A percentile compares a stretch with the other conserved stretches of the same genome.
These are phyloP conservation scores for Graptemys geographica DNA, from an alignment of 2,797 vertebrate species.

Conservation along the genomic window DNA sequence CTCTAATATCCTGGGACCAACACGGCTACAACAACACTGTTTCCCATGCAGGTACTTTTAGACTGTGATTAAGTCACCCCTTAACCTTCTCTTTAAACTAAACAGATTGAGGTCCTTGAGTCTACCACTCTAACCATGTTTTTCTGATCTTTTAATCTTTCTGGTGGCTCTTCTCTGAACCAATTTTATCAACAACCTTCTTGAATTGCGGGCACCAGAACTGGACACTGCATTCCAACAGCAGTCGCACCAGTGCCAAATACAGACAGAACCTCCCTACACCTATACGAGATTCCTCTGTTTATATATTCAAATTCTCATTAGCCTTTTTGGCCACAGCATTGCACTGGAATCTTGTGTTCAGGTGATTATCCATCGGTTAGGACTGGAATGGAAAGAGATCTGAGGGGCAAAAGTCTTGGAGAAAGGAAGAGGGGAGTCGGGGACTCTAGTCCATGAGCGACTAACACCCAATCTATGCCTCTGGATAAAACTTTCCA, in stretches of 20 bases:
- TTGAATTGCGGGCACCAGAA: background rate
- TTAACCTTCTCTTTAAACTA: background rate
- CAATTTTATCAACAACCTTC: background rate
- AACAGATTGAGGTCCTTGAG: background rate
- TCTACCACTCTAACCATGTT: background rate
- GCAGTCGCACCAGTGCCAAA: background rate
- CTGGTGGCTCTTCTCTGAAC: background rate
- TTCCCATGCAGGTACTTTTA: background rate
- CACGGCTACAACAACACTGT: background rate
- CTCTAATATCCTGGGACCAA: background rate
- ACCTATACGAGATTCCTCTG: background rate
- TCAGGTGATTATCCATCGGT: background rate
- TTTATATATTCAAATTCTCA: background rate
- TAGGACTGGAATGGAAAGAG: background rate
- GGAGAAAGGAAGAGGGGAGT: no score
- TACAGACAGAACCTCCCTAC: background rate
- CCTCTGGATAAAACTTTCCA: background rate
- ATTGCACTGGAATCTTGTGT: background rate
- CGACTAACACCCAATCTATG: no score
- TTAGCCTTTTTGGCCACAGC: background rate
- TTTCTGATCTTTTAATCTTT: background rate
- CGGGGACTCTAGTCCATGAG: no score
- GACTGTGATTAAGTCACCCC: background rate
- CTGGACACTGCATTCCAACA: background rate
- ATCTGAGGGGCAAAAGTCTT: background rate